Percentiles rank a stretch among this genome's conserved stretches.
phyloP scores from a whole-genome alignment of 2,113 vertebrate species.

The Urocitellus parryii region DNA sequence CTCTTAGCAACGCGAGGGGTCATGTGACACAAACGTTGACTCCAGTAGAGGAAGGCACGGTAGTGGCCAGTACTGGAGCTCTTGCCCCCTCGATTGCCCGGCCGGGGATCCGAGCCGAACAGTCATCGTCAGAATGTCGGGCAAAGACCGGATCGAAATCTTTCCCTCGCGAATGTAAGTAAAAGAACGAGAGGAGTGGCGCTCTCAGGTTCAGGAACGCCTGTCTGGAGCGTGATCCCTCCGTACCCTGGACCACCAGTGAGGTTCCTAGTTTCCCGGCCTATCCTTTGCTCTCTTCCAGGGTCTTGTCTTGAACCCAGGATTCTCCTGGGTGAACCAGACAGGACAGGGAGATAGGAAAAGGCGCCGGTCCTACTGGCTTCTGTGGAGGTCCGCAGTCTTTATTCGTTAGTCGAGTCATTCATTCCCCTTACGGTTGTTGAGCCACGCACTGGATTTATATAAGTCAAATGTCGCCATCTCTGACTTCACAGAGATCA shows the following conservation, averaged over 20 bases:
- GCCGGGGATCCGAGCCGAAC: neutral
- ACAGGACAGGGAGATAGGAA: neutral
- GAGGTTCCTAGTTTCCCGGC: neutral
- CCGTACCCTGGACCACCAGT: neutral
- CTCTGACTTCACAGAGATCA: neutral
- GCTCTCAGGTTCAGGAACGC: neutral
- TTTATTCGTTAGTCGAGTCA: neutral
- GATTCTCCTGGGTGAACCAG: neutral
- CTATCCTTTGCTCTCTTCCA: neutral
- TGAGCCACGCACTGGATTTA: neutral
- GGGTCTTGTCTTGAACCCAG: neutral
- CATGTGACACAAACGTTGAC: conserved; percentile 74
- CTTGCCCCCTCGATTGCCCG: neutral
- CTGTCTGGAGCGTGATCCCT: neutral
- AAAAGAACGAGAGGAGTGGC: neutral
- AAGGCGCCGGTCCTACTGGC: neutral
- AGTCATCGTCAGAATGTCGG: conserved; percentile 90
- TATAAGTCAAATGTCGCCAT: neutral
- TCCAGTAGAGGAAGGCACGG: neutral
- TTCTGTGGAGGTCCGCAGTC: neutral
- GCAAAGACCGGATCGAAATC: conserved; percentile 97
- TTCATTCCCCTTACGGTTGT: neutral
- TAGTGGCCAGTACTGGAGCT: neutral
- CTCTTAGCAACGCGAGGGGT: conserved; percentile 62
- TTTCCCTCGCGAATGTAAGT: conserved; percentile 99